Conservation (phyloP, 2,797 vertebrate species). For the Danio choprae region DNA sequence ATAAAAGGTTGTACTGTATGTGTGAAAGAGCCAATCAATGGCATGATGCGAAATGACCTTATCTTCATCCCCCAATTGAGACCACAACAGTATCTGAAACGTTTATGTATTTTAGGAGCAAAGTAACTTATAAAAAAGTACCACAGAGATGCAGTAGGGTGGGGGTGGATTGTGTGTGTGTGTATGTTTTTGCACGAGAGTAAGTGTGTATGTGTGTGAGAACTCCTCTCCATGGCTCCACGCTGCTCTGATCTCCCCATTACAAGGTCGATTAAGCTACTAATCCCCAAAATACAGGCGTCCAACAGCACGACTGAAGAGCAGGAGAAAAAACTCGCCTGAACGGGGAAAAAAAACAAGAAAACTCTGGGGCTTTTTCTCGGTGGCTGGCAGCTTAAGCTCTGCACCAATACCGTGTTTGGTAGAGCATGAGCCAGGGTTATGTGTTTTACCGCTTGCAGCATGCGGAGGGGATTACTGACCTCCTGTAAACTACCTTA, state of each 20-base stretch:
- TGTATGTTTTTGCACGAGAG: constrained; percentile 54
- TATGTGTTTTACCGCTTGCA: constrained; percentile 78
- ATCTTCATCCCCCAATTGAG: constrained; percentile 1
- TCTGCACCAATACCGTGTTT: constrained; percentile 72
- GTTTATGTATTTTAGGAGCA: constrained; percentile 53
- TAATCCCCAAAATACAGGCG: constrained; percentile 86
- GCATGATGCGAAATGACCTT: constrained; percentile 51
- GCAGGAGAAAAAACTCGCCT: constrained; percentile 52
- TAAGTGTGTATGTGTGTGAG: constrained; percentile 58
- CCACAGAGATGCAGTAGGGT: neutral
- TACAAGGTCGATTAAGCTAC: constrained; percentile 87
- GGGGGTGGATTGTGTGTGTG: constrained; percentile 33
- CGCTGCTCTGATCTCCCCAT: constrained; percentile 84
- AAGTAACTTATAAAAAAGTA: neutral
- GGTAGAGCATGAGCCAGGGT: constrained; percentile 73
- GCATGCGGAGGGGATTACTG: constrained; percentile 76
- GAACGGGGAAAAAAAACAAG: constrained; percentile 62
- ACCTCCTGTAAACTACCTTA: constrained; percentile 70
- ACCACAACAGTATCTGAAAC: constrained; percentile 15
- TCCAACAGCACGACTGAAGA: constrained; percentile 77
- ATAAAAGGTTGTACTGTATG: constrained; percentile 5
- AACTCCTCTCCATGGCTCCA: constrained; percentile 78
- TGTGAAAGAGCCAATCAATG: constrained; percentile 60
- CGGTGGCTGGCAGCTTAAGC: constrained; percentile 76
- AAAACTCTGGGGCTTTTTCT: constrained; percentile 55